These are phyloP conservation scores for Pontoporia blainvillei DNA, from an alignment of 2,113 vertebrate genomes.

Conservation along the genomic window DNA sequence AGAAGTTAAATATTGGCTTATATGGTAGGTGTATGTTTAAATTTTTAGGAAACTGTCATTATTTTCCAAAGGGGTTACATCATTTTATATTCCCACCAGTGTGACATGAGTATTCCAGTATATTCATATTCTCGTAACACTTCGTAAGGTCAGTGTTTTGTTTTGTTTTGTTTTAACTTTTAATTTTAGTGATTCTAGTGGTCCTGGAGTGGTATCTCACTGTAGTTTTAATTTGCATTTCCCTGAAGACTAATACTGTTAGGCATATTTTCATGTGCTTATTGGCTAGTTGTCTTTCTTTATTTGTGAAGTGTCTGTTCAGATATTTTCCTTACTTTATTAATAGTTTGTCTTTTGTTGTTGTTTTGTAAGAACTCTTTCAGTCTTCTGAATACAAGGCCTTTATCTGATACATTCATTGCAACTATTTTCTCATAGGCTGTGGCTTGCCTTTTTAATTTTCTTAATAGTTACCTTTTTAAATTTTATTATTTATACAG, in stretches of 20 bases:
- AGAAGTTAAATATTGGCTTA: neutral
- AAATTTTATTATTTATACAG: too few relatives aligned
- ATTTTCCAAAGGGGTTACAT: neutral
- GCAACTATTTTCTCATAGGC: neutral
- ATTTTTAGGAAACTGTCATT: neutral
- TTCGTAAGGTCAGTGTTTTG: neutral
- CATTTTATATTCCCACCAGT: neutral
- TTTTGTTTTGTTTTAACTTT: neutral
- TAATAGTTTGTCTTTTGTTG: neutral
- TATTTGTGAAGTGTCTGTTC: neutral
- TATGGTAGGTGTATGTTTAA: neutral
- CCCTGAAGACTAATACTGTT: neutral
- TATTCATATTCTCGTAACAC: neutral
- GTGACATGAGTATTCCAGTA: neutral
- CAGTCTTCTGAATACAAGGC: neutral
- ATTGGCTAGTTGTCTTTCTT: neutral
- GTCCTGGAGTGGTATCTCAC: neutral
- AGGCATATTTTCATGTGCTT: neutral
- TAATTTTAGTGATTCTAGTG: neutral
- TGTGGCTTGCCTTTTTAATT: neutral
- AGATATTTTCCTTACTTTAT: neutral
- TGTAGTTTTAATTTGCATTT: neutral
- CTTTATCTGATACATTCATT: neutral
- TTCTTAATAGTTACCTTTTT: neutral
- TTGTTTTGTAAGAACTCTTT: neutral